phyloP scores from a whole-genome alignment of 2,888 invertebrate genomes.

The Sepiola atlantica region DNA sequence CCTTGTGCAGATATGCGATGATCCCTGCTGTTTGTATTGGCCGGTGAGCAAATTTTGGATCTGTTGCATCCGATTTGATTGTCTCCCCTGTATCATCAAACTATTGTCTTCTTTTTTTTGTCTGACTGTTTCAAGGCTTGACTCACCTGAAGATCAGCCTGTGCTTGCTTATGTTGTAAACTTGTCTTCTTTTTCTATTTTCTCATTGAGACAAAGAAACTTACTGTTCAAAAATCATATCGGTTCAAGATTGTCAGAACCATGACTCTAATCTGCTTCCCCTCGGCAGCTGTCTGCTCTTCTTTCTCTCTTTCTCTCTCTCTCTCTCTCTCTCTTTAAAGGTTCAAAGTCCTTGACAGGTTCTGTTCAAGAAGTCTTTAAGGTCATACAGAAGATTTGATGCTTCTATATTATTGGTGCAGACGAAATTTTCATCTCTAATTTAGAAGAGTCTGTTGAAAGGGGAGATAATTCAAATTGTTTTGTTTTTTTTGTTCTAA shows the following conservation, averaged over 20 bases:
- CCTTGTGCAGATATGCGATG: slow-evolving; percentile 45
- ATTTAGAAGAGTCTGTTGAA: too few species aligned
- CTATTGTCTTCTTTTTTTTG: background rate
- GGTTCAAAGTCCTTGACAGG: background rate
- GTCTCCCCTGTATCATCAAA: slow-evolving; percentile 6
- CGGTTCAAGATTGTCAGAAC: background rate
- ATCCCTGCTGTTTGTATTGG: slow-evolving; percentile 40
- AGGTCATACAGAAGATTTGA: background rate
- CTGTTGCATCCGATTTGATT: background rate
- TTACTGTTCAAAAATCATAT: background rate
- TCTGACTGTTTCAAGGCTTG: background rate
- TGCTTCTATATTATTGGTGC: too few species aligned
- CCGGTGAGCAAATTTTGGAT: slow-evolving; percentile 39
- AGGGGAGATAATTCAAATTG: too few species aligned
- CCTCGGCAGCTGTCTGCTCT: background rate
- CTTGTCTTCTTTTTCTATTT: background rate
- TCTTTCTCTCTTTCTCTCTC: background rate
- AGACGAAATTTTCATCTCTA: too few species aligned
- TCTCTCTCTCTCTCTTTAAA: background rate
- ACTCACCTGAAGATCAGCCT: background rate
- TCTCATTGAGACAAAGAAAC: background rate
- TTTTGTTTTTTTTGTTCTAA: too few species aligned
- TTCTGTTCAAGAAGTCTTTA: background rate
- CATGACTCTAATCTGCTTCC: background rate
- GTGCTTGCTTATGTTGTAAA: slow-evolving; percentile 8